Conservation (phyloP, 2,113 vertebrate species). For the Cettia cetti region DNA sequence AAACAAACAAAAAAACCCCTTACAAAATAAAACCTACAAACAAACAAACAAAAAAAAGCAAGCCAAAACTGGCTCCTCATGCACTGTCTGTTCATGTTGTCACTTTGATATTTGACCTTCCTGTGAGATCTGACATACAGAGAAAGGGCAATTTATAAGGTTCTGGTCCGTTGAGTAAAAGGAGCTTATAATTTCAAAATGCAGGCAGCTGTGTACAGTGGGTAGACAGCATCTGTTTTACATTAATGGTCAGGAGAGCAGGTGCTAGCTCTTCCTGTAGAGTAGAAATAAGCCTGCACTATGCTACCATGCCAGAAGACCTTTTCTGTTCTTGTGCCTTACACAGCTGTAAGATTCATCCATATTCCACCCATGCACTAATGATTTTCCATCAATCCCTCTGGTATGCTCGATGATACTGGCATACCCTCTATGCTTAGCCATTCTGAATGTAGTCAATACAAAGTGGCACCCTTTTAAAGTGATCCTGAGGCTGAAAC, state of each 20-base stretch:
- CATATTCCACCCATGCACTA: not conserved
- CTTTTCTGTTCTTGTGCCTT: not conserved
- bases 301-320: not conserved
- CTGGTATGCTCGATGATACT: not conserved
- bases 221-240: not conserved
- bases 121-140: not conserved
- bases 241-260: not conserved
- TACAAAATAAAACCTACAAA: not conserved
- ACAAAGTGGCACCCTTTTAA: not conserved
- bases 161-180: not conserved
- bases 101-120: not conserved
- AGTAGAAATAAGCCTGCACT: not conserved
- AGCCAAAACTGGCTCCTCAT: not conserved
- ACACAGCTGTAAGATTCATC: not conserved
- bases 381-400: not conserved
- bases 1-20: not conserved
- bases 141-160: not conserved
- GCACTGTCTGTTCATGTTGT: not conserved
- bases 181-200: not conserved
- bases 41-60: not conserved
- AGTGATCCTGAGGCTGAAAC: not conserved
- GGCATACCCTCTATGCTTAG: not conserved
- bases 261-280: not conserved
- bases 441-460: not conserved
- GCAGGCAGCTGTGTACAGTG: not conserved